Conservation (phyloP, 2,113 vertebrate genomes). For the Sterrhoptilus dennistouni region DNA sequence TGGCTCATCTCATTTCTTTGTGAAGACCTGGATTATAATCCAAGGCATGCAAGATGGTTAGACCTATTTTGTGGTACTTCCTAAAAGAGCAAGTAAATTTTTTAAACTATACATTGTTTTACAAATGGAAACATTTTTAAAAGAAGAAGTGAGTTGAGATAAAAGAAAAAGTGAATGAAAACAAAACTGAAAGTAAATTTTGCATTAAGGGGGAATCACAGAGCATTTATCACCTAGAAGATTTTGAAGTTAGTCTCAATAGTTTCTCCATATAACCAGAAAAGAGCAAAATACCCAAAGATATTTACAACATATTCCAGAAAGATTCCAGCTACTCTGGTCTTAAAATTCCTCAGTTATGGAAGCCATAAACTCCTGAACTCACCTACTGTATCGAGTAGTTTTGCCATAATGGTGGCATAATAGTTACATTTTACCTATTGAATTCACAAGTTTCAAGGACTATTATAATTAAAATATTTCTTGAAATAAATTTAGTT, state of each 20-base stretch:
- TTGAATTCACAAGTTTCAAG: not conserved
- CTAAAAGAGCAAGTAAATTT: not conserved
- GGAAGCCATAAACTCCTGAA: not conserved
- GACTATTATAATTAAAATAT: not conserved
- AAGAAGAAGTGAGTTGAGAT: not conserved
- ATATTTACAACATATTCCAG: not conserved
- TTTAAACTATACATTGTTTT: not conserved
- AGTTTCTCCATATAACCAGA: not conserved
- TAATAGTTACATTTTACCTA: not conserved
- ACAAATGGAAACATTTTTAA: not conserved
- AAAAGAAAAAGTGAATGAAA: not conserved
- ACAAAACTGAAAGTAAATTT: not conserved
- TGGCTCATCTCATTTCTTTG: not conserved
- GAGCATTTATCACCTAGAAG: not conserved
- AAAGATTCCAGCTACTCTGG: not conserved
- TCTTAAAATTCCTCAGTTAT: not conserved
- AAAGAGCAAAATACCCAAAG: not conserved
- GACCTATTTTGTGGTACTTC: not conserved
- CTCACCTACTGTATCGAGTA: not conserved
- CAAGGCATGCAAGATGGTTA: not conserved
- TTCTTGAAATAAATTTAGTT: not conserved
- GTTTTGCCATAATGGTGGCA: not conserved
- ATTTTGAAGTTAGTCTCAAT: not conserved
- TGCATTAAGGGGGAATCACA: rapidly evolving
- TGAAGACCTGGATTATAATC: not conserved